Base-by-base conservation (phyloP, 92 coral and sea anemone species). In the Hydrozoanthus gracilis region DNA sequence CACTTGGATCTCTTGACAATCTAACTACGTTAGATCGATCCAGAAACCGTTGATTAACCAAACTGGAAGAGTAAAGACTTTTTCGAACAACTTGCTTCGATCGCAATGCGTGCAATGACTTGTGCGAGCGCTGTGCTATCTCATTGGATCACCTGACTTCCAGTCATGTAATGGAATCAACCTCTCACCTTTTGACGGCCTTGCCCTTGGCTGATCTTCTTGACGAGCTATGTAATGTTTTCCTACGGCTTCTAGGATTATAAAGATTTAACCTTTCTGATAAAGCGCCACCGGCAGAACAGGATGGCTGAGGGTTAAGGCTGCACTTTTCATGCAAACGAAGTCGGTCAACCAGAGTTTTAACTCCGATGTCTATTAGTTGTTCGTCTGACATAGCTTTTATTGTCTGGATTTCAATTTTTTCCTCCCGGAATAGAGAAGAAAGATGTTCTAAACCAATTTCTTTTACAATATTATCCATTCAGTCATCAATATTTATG, bases 271-370 rank as follows among this genome's bases (percentile, higher is more conserved):
- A 13, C 75, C 84, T 82, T 78, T 86, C 89, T 6, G 55, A 66
- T 49, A 65, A 83, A 62, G 71, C 77, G 46, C 69, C 44, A 74
- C 64, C 64, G 56, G 82, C 88, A 71, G 69, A 71, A 73, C 74
- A 76, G 62, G 77, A 72, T 11, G 51, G 83, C 51, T 89, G 77
- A 47, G 77, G 75, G 65, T 76, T 54, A 49, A 46, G 74, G 76
- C 56, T 45, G 77, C 87, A 86, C 67, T 67, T 64, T 66, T 73
- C 87, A 82, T 86, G 78, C 66, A 90, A 78, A 90, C 88, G 88
- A 83, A 87, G 61, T 17, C 90, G 85, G 46, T 90, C 88, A 13
- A 86, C 90, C 7, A 90, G 87, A 20, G 90, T 87, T 39, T 82
- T 82, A 15, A 90, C 73, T 55, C 90, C 88, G 35, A 90, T 70